phyloP scores from a whole-genome alignment of 2,113 vertebrate species.

The Condylura cristata region DNA sequence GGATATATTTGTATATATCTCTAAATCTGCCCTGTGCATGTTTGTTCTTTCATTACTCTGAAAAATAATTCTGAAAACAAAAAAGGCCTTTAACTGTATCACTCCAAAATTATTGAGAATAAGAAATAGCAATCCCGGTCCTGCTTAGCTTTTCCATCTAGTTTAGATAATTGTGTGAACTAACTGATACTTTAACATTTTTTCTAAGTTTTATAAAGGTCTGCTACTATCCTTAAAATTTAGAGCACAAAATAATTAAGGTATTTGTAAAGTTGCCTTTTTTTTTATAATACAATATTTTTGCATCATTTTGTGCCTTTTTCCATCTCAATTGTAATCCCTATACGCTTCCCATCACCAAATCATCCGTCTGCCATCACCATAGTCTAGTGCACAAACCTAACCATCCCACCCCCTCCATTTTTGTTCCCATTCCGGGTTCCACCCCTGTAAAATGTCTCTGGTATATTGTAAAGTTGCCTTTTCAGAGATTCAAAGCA shows the following conservation, averaged over 20 bases:
- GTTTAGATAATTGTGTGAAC: background rate
- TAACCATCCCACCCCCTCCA: too few relatives aligned
- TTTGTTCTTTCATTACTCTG: background rate
- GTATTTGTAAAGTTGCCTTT: background rate
- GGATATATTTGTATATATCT: background rate
- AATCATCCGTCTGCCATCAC: too few relatives aligned
- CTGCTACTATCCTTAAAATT: background rate
- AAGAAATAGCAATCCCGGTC: background rate
- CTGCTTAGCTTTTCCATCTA: background rate
- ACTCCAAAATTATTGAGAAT: background rate
- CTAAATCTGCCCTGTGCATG: background rate
- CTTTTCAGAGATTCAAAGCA: background rate
- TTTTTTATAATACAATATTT: too few relatives aligned
- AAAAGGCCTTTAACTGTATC: background rate
- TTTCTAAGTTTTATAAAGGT: background rate
- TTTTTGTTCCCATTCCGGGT: too few relatives aligned
- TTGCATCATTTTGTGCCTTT: too few relatives aligned
- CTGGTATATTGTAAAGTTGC: too few relatives aligned
- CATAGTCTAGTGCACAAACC: too few relatives aligned
- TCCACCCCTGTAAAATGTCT: too few relatives aligned
- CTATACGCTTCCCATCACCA: too few relatives aligned
- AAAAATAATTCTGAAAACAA: background rate
- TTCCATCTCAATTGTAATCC: too few relatives aligned
- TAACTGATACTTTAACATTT: background rate
- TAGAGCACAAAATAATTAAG: constrained; percentile 27